Evolutionary conservation across 2,888 invertebrate species (phyloP), one percentile per base, ranked within the genome.

Genomic region (Heteromyza rotundicornis): DNA sequence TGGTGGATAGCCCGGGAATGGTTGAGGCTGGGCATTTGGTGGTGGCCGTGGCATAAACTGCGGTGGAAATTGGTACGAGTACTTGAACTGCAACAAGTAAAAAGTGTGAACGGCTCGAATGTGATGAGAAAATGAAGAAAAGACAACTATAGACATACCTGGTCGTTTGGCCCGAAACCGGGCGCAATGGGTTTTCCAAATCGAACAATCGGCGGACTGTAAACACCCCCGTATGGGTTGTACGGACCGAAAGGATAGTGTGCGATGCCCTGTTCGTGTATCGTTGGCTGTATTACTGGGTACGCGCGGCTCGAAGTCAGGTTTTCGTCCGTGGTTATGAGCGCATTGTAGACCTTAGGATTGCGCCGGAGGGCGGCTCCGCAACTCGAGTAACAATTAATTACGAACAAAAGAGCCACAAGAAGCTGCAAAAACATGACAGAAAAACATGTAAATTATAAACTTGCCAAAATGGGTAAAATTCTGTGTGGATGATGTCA

Each of bases 291-390:
- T 68, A 90, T 88, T 49, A 91, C 88, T 0, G 92, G 91, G 79
- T 86, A 90, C 0, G 91, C 90, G 63, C 90, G 87, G 72, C 91
- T 92, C 1, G 92, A 90, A 57, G 89, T 87, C 58, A 92, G 80
- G 79, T 90, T 90, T 76, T 91, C 91, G 75, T 90, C 90, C 3
- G 91, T 90, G 2, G 90, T 91, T 77, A 92, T 90, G 60, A 92
- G 86, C 0, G 92, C 91, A 79, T 92, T 92, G 85, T 92, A 92
- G 32, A 92, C 89, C 79, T 90, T 90, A 0, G 92, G 92, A 5
- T 3, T 47, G 5, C 47, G 17, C 3, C 47, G 17, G 19, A 74
- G 59, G 1, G 70, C 66, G 59, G 69, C 63, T 49, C 71, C 68
- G 61, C 68, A 68, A 36, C 64, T 70, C 14, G 62, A 64, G 59